Base-by-base conservation (phyloP, 2,113 vertebrate species). In the Lepus timidus region DNA sequence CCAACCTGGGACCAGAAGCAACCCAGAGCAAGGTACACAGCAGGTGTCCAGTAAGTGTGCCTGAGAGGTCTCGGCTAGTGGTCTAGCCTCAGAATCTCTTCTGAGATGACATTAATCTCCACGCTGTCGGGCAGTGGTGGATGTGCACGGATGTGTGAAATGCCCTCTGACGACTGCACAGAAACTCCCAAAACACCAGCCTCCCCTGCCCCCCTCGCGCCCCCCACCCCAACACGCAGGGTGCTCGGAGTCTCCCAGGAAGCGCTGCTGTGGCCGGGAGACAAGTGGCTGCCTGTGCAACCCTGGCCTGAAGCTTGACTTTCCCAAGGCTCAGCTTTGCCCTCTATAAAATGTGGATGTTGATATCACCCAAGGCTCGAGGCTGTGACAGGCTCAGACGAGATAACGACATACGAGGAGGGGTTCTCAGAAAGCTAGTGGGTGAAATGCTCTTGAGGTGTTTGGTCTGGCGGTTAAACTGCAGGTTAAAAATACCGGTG, bases 51-150 rank as follows among this genome's bases (percentile, higher is more conserved):
- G 10, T 9, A 20, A 27, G 2, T 4, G 7, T 4, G 44, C 61
- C 39, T 3, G 23, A 0, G 20, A n/a, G 36, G 64, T 39, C 62
- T 20, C 3, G 29, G 29, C 36, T 11, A 39, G 36, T 14, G 49
- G 4, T 25, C 36, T 23, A 52, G 61, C 25, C 44, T 67, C 19
- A 7, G 44, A 51, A 51, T 36, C 9, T 31, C 36, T 36, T 25
- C 20, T 39, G 55, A 73, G 51, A 55, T 4, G 33, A 22, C 4
- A 52, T 58, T 36, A 9, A 36, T 9, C 16, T 22, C 58, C 3
- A 4, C 29, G 3, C 55, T 10, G 1, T 3, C 0, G 64, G 52
- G 39, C 1, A 9, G 61, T 11, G 65, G 25, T 7, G 0, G 17
- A 29, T 31, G n/a, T 8, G 1, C 14, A 0, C 2, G 55, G 19